These are phyloP conservation scores for Orycteropus afer DNA, from an alignment of 2,113 vertebrate genomes.

Conservation along the genomic window DNA sequence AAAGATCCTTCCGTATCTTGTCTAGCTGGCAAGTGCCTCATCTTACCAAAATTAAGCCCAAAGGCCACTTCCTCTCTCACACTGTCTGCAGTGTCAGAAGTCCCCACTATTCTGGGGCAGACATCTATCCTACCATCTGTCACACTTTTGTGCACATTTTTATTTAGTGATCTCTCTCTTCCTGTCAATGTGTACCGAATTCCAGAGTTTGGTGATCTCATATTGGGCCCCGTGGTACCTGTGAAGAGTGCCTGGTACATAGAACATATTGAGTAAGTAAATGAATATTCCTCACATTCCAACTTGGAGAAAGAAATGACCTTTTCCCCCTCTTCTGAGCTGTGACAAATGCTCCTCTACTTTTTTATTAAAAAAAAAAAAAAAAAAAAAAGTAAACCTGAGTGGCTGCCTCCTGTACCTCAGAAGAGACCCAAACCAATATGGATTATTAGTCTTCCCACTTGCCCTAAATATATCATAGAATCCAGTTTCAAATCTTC, in stretches of 20 bases:
- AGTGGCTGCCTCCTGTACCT: neutral
- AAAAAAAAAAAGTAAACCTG: no score
- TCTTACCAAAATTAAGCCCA: conserved; percentile 1
- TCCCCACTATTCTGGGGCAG: neutral
- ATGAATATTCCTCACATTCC: neutral
- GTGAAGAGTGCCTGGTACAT: neutral
- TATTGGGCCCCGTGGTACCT: neutral
- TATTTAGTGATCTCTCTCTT: neutral
- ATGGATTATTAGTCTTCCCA: neutral
- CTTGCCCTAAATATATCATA: neutral
- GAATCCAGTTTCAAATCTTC: neutral
- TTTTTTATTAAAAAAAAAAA: no score
- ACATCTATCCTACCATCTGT: neutral
- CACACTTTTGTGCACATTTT: neutral
- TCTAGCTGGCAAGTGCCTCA: neutral
- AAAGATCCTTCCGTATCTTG: neutral
- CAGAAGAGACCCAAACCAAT: neutral
- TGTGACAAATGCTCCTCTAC: neutral
- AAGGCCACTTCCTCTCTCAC: neutral
- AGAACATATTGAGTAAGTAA: neutral
- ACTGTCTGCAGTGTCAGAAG: neutral
- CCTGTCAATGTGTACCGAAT: neutral
- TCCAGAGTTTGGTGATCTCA: neutral
- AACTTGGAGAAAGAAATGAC: neutral
- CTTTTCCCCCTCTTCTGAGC: neutral